Evolutionary conservation across 2,888 invertebrate genomes (phyloP), one percentile per base, ranked within the genome.

Genomic region (Epicampocera succincta): DNA sequence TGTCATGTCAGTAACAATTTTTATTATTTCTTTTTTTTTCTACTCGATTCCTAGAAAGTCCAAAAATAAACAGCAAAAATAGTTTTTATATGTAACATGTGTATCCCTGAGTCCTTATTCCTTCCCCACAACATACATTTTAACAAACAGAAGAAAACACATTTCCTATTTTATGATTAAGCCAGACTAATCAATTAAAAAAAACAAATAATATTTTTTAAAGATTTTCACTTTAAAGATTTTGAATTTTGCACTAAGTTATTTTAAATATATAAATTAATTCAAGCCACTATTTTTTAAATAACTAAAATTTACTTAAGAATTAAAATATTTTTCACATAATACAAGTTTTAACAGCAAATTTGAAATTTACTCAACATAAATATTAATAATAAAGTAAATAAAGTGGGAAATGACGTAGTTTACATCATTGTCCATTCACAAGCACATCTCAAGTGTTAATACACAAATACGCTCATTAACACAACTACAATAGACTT

Each of bases 1-100:
- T 46, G 75, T 68, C 68, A 76, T 75, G 56, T 66, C 68, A 68
- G 60, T 75, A 75, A 50, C 58, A 29, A 46, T 56, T 13, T 56
- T 48, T n/a, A 25, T 38, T 25, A 48, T 75, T 50, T 38, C 12
- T 21, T 19, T 50, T 8, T 33, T 33, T 33, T 33, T 8, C 3
- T 9, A 6, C 33, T 3, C 25, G 5, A 2, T 3, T 33, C 33
- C 33, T 33, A 3, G 5, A 33, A 33, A 33, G 9, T 21, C 21
- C 19, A 4, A 19, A 50, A 25, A 0, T 50, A 50, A 6, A 50
- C 13, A 25, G 17, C 15, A 19, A 8, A 17, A 19, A 46, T 46
- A 54, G 46, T n/a, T 66, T 52, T 0, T 21, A 40, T 25, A n/a
- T 13, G 42, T 44, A 33, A 33, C 33, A 60, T 44, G 3, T 60